Percentiles rank a stretch among this genome's conserved stretches.
Conservation (phyloP, 2,113 vertebrate species). For the Alligator sinensis region DNA sequence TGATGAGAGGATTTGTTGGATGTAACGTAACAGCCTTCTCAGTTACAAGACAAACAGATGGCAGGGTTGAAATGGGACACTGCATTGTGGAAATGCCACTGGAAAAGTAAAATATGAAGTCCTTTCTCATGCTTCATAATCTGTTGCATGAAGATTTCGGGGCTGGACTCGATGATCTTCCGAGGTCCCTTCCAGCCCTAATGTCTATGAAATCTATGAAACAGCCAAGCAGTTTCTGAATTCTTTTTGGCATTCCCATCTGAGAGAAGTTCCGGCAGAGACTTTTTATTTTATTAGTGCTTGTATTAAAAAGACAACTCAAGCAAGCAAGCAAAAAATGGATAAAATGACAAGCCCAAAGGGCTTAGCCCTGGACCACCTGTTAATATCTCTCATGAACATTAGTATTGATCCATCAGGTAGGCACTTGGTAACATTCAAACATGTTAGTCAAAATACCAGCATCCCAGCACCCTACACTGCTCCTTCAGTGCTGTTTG, state of each 20-base stretch:
- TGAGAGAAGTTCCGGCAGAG: background rate
- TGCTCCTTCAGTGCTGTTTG: background rate
- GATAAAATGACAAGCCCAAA: background rate
- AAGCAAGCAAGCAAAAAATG: constrained; percentile 48
- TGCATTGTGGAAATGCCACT: constrained; percentile 21
- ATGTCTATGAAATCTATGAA: too few relatives aligned
- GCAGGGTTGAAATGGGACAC: constrained; percentile 69
- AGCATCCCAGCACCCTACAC: accelerated
- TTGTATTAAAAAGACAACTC: constrained; percentile 57
- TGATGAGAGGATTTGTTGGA: accelerated
- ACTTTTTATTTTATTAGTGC: constrained; percentile 9
- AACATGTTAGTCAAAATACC: background rate
- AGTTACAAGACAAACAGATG: constrained; percentile 47
- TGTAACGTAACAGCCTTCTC: background rate
- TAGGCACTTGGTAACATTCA: background rate
- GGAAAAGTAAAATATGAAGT: constrained; percentile 31
- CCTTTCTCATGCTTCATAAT: constrained; percentile 48
- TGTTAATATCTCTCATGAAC: background rate
- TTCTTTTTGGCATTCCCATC: constrained; percentile 21
- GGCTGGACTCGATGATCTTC: too few relatives aligned
- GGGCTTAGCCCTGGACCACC: constrained; percentile 1
- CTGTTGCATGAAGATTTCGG: constrained; percentile 27
- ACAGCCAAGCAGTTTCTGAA: constrained; percentile 23
- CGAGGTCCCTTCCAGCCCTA: too few relatives aligned
- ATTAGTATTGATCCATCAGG: background rate